Evolutionary conservation across 1,140 invertebrate genomes (phyloP).

Genomic region (Meloidogyne chitwoodi): DNA sequence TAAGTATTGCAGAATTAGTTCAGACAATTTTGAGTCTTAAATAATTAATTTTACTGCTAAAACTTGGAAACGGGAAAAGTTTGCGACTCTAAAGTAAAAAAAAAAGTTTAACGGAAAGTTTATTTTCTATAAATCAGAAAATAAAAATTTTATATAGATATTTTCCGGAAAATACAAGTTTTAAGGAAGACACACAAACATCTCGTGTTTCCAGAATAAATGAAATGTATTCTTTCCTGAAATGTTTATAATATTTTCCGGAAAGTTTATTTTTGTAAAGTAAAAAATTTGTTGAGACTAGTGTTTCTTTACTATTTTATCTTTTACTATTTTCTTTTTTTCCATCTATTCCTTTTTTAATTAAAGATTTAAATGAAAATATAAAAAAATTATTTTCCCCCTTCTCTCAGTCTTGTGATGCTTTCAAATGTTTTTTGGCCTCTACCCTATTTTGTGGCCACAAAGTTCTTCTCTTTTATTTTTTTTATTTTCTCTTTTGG

Average conservation of each 20-base stretch:
- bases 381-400: not conserved
- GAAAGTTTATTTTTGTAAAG: not conserved
- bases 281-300: too few relatives aligned
- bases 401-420: not conserved
- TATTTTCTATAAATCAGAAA: too few relatives aligned
- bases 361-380: not conserved
- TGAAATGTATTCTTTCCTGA: too few relatives aligned
- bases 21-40: not conserved
- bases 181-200: too few relatives aligned
- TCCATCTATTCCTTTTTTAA: not conserved
- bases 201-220: too few relatives aligned
- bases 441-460: not conserved
- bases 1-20: conserved; percentile 13
- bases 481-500: not conserved
- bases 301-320: not conserved
- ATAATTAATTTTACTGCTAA: not conserved
- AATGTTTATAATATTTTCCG: not conserved
- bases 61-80: not conserved
- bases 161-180: too few relatives aligned
- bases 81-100: not conserved
- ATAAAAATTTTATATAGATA: too few relatives aligned
- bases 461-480: not conserved
- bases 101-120: too few relatives aligned
- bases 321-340: not conserved
- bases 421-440: not conserved